Evolutionary conservation across 2,113 vertebrate species (phyloP).

Genomic region (Eclectus roratus): DNA sequence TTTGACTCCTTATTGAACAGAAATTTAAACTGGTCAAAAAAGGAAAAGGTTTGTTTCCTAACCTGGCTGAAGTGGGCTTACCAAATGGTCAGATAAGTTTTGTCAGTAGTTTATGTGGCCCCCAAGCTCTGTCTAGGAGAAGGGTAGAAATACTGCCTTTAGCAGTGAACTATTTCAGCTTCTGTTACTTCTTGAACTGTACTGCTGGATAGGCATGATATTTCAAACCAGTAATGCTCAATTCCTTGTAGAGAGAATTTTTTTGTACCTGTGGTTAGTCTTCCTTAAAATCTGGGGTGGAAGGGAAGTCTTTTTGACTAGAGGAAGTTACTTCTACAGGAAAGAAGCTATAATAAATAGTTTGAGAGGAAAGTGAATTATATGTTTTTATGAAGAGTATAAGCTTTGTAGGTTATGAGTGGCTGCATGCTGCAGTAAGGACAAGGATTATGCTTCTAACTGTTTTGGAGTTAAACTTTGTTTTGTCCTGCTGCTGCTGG

Average conservation of each 20-base stretch:
- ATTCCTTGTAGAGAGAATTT: neutral
- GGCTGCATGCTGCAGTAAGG: neutral
- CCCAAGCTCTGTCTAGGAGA: neutral
- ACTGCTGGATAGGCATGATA: neutral
- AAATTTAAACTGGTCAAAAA: neutral
- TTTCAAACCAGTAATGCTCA: neutral
- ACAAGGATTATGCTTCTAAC: neutral
- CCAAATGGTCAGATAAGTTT: neutral
- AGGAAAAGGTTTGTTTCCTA: neutral
- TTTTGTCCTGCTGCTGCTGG: neutral
- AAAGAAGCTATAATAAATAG: neutral
- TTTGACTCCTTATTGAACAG: neutral
- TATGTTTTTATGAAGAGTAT: neutral
- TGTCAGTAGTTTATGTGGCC: neutral
- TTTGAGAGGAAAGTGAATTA: neutral
- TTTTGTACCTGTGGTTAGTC: neutral
- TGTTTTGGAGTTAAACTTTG: neutral
- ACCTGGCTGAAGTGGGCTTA: neutral
- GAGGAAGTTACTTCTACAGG: neutral
- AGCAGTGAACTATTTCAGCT: neutral
- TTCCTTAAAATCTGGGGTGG: neutral
- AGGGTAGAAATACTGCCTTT: neutral
- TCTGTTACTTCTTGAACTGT: neutral
- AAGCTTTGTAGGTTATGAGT: neutral
- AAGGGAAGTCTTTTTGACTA: neutral